Base-by-base conservation (phyloP, 2,113 vertebrate genomes). In the Siphamia tubifer region DNA sequence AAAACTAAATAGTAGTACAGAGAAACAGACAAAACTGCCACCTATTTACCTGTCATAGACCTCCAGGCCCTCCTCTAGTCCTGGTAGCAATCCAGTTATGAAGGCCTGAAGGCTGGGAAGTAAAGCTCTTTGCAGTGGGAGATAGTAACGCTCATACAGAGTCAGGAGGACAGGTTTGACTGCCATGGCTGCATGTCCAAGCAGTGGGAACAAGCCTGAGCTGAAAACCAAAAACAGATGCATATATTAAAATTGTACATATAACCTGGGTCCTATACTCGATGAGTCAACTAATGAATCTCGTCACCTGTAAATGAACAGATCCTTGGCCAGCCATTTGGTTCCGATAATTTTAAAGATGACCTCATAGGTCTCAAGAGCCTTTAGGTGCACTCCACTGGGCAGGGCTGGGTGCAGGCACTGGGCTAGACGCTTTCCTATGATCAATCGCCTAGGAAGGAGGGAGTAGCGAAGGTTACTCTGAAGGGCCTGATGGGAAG, bases 301-400 rank as follows among this genome's bases (percentile, higher is more conserved):
- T 27, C 20, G 12, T 35, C 48, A 97, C 94, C 94, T 96, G 93
- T 98, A 98, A 4, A 98, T 86, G 81, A 96, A 97, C 52, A 99
- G 91, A 82, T 97, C 95, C 75, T 94, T 96, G 70, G 95, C 89
- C 30, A 99, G 93, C 91, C 90, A 94, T 94, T 96, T 98, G 62
- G 95, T 97, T 8, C 98, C 97, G 17, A 99, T 97, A 32, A 99
- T 99, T 90, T 99, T 99, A 52, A 99, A 99, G 87, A 99, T 95
- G 31, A 99, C 92, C 80, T 99, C 98, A 4, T 99, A 99, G 15
- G 96, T 98, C 81, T 99, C 98, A 11, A 99, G 85, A 20, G 97
- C 98, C 72, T 99, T 99, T 13, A 99, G 87, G 78, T 99, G 98
- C 19, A 99, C 98, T 0, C 98, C 98, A 6, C 95, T 99, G 51